These are phyloP conservation scores for Notarius quadriscutis DNA, from an alignment of 2,113 vertebrate species.

Conservation along the genomic window DNA sequence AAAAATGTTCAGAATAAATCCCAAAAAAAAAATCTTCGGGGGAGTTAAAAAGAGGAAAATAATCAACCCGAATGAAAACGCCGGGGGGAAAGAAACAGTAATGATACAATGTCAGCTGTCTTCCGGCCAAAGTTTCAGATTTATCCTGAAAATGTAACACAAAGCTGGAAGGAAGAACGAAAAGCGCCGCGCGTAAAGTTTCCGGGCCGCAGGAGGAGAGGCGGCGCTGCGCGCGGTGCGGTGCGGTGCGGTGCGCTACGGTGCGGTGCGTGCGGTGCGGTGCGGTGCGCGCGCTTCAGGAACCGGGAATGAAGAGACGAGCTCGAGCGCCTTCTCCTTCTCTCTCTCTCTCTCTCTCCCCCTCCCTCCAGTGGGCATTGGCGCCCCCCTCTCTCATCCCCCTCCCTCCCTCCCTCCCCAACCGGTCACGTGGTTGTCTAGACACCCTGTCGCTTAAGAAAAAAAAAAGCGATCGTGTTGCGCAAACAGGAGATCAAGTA, in stretches of 20 bases:
- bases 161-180: not conserved
- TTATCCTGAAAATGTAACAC: not conserved
- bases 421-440: conserved; percentile 90
- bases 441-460: conserved; percentile 92
- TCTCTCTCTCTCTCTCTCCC: conserved; percentile 48
- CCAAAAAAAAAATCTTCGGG: conserved; percentile 36
- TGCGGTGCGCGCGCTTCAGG: conserved; percentile 34
- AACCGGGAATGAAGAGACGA: conserved; percentile 47
- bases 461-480: conserved; percentile 89
- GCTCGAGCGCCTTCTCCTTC: conserved; percentile 65
- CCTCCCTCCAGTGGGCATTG: conserved; percentile 79
- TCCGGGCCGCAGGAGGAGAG: conserved; percentile 57
- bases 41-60: not conserved
- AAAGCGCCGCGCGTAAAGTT: conserved; percentile 54
- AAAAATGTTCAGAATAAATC: conserved; percentile 51
- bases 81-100: not conserved
- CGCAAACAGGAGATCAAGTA: conserved; percentile 90
- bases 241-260: conserved; percentile 31
- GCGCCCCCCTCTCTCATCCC: conserved; percentile 71
- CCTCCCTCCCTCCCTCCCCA: conserved; percentile 71
- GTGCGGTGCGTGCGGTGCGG: conserved; percentile 28
- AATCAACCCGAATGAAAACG: conserved; percentile 47
- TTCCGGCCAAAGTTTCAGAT: not conserved
- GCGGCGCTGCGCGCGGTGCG: conserved; percentile 19
- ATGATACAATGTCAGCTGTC: not conserved